Percentiles rank a stretch among this genome's conserved stretches.
phyloP scores from a whole-genome alignment of 2,888 invertebrate genomes.

The Dinocampus coccinellae region DNA sequence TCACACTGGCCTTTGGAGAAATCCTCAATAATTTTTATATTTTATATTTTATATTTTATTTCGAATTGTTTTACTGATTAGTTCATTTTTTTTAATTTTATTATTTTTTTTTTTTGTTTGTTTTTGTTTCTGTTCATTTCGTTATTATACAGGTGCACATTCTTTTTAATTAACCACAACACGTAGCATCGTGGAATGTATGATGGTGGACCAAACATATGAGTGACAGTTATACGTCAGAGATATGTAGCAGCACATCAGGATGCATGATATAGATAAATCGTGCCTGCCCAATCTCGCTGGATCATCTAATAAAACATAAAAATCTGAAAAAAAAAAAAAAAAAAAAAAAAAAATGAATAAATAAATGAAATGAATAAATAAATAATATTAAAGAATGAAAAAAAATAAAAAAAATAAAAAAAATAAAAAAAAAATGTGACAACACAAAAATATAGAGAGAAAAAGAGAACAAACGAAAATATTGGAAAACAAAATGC shows the following conservation, averaged over 20 bases:
- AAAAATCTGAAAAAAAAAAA: no score
- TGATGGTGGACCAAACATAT: not conserved
- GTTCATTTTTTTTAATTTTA: not conserved
- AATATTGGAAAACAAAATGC: slow-evolving; percentile 25
- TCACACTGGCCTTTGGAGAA: slow-evolving; percentile 3
- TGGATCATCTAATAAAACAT: not conserved
- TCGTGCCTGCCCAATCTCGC: not conserved
- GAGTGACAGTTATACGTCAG: not conserved
- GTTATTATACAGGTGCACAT: not conserved
- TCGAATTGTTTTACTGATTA: not conserved
- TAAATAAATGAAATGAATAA: not conserved
- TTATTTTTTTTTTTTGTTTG: not conserved
- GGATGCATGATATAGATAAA: slow-evolving; percentile 1
- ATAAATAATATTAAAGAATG: not conserved
- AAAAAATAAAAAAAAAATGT: not conserved
- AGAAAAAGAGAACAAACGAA: not conserved
- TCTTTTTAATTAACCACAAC: not conserved
- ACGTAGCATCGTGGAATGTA: not conserved
- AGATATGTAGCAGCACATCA: not conserved
- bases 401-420: not conserved
- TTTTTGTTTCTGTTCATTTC: not conserved
- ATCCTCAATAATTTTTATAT: not conserved
- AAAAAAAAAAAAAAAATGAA: no score
- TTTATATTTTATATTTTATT: not conserved
- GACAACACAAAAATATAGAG: not conserved